Conservation (phyloP, 1,140 invertebrate species). For the Thrips palmi region DNA sequence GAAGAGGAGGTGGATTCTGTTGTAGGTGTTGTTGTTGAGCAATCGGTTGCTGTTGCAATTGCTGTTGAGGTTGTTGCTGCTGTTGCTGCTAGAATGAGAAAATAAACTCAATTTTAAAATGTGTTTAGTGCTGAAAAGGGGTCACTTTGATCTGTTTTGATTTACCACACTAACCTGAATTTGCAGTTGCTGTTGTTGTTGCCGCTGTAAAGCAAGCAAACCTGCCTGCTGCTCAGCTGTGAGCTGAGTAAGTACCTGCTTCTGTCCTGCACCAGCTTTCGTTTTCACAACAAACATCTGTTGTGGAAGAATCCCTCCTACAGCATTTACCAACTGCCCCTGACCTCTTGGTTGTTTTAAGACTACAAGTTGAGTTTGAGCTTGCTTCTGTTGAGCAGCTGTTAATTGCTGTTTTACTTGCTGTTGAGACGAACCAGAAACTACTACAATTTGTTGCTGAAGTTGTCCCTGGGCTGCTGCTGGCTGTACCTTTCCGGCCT, state of each 20-base stretch:
- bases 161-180: no score
- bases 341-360: no score
- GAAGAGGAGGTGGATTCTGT: slow-evolving; percentile 17
- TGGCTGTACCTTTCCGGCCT: slow-evolving; percentile 17
- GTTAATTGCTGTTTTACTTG: slow-evolving; percentile 12
- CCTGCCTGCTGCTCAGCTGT: background rate
- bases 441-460: no score
- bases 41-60: slow-evolving; percentile 13
- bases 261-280: slow-evolving; percentile 12
- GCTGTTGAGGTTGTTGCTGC: slow-evolving; percentile 19
- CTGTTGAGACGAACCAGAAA: slow-evolving; percentile 15
- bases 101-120: no score
- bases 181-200: background rate
- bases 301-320: no score
- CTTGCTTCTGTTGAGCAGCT: slow-evolving; percentile 7
- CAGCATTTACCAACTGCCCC: no score
- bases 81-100: slow-evolving; percentile 15
- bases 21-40: slow-evolving; percentile 18
- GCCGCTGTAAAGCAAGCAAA: no score
- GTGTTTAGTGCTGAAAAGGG: no score
- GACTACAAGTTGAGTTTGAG: no score
- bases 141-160: slow-evolving; percentile 7
- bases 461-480: no score
- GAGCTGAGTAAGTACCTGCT: slow-evolving; percentile 12
- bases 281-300: slow-evolving; percentile 15